phyloP scores from a whole-genome alignment of 2,888 invertebrate species.

The Rapana venosa region DNA sequence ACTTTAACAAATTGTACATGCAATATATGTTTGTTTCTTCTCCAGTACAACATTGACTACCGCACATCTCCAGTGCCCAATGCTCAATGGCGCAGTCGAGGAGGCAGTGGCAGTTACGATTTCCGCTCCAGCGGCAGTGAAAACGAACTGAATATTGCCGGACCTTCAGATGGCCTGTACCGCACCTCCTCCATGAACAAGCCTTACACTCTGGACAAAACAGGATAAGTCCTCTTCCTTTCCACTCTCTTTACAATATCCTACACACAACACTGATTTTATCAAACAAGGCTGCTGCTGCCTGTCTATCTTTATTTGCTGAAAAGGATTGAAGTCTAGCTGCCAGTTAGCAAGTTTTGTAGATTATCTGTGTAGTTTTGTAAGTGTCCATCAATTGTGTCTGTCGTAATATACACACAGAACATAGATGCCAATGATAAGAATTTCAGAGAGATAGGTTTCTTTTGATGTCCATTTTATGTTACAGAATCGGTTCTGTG shows the following conservation, averaged over 20 bases:
- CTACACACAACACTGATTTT: no score
- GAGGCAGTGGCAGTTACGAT: slow-evolving; percentile 56
- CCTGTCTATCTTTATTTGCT: not conserved
- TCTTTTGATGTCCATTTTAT: no score
- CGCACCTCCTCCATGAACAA: slow-evolving; percentile 66
- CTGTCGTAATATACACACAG: not conserved
- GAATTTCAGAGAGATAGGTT: no score
- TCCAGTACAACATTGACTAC: slow-evolving; percentile 77
- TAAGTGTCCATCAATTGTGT: not conserved
- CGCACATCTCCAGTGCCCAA: slow-evolving; percentile 66
- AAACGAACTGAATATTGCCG: slow-evolving; percentile 67
- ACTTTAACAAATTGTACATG: no score
- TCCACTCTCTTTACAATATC: not conserved
- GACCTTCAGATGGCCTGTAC: slow-evolving; percentile 66
- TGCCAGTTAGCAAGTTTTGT: not conserved
- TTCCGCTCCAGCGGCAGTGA: slow-evolving; percentile 66
- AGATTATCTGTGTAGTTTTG: not conserved
- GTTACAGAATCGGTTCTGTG: no score
- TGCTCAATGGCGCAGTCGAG: slow-evolving; percentile 71
- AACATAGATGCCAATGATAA: no score
- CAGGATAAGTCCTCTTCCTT: slow-evolving; percentile 33
- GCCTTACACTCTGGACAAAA: slow-evolving; percentile 50
- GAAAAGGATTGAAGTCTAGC: not conserved
- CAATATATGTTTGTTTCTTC: not conserved
- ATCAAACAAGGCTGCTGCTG: not conserved